Base-by-base conservation (phyloP, 2,888 invertebrate genomes). In the Eristalis tenax region DNA sequence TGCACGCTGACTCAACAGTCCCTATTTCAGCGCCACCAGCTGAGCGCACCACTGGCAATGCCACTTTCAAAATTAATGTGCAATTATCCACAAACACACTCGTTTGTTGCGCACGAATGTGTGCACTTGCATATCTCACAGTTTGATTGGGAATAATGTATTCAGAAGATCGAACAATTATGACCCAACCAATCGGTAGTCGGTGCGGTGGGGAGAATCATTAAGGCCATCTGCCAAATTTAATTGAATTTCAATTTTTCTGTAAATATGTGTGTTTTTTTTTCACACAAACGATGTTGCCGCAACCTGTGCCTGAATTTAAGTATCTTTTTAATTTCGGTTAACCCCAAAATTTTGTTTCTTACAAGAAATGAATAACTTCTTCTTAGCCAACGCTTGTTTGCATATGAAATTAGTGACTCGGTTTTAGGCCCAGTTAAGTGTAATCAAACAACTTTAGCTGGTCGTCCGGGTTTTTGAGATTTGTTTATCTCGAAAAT, bases 1-100 rank as follows among this genome's bases (percentile, higher is more conserved):
- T 66, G 15, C 38, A 8, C 64, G 57, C 50, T 69, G 77, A 69
- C 69, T 77, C 61, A 77, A 8, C 63, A 32, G 6, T 71, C 23
- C 59, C 35, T 32, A 26, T 28, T 70, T 65, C 57, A 70, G 22
- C 70, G 56, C 38, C 64, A 66, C 56, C 66, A 66, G 28, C 35
- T 23, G 18, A 75, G 65, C 32, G 64, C 69, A 43, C 38, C 64
- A 56, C 8, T 18, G 26, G 56, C 18, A 69, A 23, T 63, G 69
- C 69, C 63, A 63, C 69, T 77, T 77, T 69, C 50, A 63, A 56
- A 64, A 64, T 64, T 38, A 69, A 63, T 63, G 40, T 61, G 23
- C 76, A 61, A 61, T 68, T 66, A 50, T 50, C 18, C 18, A 50
- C 18, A 35, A 38, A 66, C 18, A 18, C 8, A 8, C 18, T 18